Evolutionary conservation across 1,140 invertebrate species (phyloP).

Genomic region (Drosophila guanche): DNA sequence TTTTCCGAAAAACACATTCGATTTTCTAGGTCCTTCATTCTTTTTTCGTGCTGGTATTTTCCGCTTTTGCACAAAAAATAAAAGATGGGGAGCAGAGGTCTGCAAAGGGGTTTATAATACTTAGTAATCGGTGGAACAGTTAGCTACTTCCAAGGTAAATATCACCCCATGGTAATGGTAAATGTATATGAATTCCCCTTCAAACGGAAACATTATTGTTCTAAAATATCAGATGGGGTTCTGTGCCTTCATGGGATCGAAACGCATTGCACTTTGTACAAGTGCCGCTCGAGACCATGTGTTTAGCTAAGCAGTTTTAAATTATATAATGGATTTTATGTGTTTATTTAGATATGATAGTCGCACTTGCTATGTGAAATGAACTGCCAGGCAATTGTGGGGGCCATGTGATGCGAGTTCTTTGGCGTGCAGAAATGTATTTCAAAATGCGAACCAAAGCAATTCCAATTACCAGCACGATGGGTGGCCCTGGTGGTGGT

Average conservation of each 20-base stretch:
- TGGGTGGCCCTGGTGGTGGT: conserved; percentile 13
- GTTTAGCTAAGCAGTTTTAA: conserved; percentile 12
- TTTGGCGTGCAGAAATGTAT: conserved; percentile 5
- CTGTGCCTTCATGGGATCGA: neutral
- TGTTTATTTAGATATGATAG: conserved; percentile 43
- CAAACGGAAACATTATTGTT: too few relatives aligned
- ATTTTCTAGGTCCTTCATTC: neutral
- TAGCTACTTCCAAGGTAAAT: too few relatives aligned
- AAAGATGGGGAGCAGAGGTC: conserved; percentile 4
- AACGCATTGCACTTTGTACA: neutral
- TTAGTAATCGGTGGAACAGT: neutral
- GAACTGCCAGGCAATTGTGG: conserved; percentile 7
- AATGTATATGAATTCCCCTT: too few relatives aligned
- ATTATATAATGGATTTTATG: conserved; percentile 28
- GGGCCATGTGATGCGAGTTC: conserved; percentile 28
- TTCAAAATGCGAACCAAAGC: conserved; percentile 25
- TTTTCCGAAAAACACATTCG: conserved; percentile 15
- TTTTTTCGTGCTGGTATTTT: conserved; percentile 3
- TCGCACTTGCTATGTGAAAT: conserved; percentile 15
- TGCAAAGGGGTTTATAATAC: neutral
- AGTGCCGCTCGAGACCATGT: neutral
- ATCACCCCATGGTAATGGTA: too few relatives aligned
- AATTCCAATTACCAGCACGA: conserved; percentile 5
- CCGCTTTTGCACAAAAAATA: conserved; percentile 11
- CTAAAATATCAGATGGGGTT: too few relatives aligned